These are phyloP conservation scores for Cyclophora punctaria DNA, from an alignment of 2,888 invertebrate species.

Conservation along the genomic window DNA sequence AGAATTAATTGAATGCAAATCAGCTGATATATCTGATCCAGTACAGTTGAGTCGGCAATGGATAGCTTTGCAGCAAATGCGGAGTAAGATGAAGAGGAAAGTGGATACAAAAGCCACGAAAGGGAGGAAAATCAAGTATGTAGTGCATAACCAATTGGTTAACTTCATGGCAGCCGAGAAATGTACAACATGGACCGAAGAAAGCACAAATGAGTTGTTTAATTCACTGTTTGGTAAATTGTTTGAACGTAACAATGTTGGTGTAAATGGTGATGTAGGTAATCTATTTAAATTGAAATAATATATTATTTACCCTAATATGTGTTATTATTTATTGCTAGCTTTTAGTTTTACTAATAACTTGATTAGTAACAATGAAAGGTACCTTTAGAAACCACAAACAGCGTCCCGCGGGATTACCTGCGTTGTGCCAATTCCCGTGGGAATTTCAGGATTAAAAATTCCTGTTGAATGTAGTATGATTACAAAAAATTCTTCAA, in stretches of 20 bases:
- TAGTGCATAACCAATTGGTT: slow-evolving; percentile 87
- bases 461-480: too few relatives aligned
- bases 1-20: slow-evolving; percentile 94
- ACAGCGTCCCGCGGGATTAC: too few relatives aligned
- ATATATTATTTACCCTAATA: neutral
- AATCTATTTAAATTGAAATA: slow-evolving; percentile 48
- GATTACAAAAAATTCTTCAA: too few relatives aligned
- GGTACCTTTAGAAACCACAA: too few relatives aligned
- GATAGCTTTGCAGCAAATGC: slow-evolving; percentile 92
- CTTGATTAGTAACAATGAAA: too few relatives aligned
- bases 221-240: slow-evolving; percentile 86
- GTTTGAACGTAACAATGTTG: slow-evolving; percentile 63
- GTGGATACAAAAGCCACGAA: slow-evolving; percentile 96
- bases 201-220: slow-evolving; percentile 86
- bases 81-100: slow-evolving; percentile 93
- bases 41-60: slow-evolving; percentile 91
- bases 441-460: too few relatives aligned
- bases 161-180: slow-evolving; percentile 93
- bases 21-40: slow-evolving; percentile 87
- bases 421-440: too few relatives aligned
- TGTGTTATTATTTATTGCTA: too few relatives aligned
- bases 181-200: slow-evolving; percentile 81
- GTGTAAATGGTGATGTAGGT: slow-evolving; percentile 46
- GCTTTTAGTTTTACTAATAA: too few relatives aligned
- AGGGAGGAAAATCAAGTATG: slow-evolving; percentile 91